Percentiles rank a stretch among this genome's conserved stretches.
Conservation (phyloP, 92 coral and sea anemone genomes). For the Zoanthus solanderi region DNA sequence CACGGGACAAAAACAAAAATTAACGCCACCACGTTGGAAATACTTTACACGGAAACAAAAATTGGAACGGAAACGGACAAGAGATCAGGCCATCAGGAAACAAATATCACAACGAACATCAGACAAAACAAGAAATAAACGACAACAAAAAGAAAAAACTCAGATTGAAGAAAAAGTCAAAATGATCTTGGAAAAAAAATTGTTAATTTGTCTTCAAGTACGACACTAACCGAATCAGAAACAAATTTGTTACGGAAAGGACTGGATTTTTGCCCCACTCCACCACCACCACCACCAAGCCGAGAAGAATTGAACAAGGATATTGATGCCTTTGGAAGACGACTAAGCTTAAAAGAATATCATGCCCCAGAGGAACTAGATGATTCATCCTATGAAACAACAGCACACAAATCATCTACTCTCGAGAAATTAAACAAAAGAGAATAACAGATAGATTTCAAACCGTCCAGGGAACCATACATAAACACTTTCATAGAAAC, state of each 20-base stretch:
- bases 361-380: too few species aligned
- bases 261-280: too few species aligned
- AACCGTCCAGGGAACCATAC: too few species aligned
- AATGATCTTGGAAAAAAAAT: background rate
- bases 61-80: background rate
- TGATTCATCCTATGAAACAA: too few species aligned
- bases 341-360: too few species aligned
- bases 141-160: background rate
- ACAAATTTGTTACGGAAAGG: background rate
- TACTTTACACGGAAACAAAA: background rate
- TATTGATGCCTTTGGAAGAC: too few species aligned
- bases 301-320: too few species aligned
- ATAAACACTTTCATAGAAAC: too few species aligned
- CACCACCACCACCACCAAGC: too few species aligned
- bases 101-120: conserved; percentile 4
- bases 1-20: background rate
- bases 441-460: too few species aligned
- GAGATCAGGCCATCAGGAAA: background rate
- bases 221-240: conserved; percentile 1
- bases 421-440: too few species aligned
- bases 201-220: background rate
- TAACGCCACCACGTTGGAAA: background rate
- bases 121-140: background rate
- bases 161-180: background rate
- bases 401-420: too few species aligned